These are phyloP conservation scores for Calonectris borealis DNA, from an alignment of 2,113 vertebrate genomes.

Conservation along the genomic window DNA sequence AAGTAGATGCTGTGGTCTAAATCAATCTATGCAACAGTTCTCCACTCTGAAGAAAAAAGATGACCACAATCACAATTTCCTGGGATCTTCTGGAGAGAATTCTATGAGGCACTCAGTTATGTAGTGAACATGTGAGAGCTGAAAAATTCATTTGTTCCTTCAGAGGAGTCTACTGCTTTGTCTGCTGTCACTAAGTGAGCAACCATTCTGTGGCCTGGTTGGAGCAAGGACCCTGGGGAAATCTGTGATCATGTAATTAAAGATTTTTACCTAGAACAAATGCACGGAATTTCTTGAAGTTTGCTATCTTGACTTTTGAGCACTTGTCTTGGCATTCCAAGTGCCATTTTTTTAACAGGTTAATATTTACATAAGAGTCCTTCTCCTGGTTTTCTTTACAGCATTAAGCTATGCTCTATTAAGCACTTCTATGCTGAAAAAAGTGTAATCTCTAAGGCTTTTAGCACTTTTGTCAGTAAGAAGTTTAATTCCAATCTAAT, in stretches of 20 bases:
- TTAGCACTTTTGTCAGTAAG: neutral
- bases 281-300: neutral
- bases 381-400: neutral
- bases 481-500: neutral
- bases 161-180: neutral
- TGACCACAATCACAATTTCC: neutral
- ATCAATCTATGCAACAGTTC: neutral
- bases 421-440: neutral
- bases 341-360: neutral
- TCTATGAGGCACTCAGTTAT: neutral
- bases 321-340: neutral
- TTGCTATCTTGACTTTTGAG: neutral
- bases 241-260: neutral
- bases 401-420: neutral
- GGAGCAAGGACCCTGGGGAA: neutral
- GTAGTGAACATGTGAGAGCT: neutral
- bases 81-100: neutral
- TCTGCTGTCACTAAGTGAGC: neutral
- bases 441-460: neutral
- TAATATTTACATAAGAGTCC: neutral
- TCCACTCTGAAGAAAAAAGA: neutral
- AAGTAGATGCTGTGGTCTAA: neutral
- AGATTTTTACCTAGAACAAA: neutral
- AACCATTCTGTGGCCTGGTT: neutral
- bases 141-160: neutral